These are phyloP conservation scores for Heliconius eleuchia DNA, from an alignment of 1,140 invertebrate species.

Conservation along the genomic window DNA sequence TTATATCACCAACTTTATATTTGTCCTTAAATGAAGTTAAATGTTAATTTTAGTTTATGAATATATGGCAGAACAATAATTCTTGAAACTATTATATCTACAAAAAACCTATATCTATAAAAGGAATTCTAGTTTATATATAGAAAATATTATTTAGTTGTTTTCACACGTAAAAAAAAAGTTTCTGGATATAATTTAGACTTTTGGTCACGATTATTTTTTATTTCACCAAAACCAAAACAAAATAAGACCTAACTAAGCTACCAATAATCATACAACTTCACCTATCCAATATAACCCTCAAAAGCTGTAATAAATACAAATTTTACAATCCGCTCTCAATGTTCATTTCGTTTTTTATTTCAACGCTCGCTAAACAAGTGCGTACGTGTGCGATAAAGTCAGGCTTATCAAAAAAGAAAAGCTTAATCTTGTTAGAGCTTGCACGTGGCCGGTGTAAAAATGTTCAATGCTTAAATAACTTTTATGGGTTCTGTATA, in stretches of 20 bases:
- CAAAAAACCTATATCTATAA: too few relatives aligned
- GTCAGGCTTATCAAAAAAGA: constrained; percentile 29
- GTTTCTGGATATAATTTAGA: too few relatives aligned
- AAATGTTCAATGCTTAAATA: constrained; percentile 18
- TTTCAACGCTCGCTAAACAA: constrained; percentile 8
- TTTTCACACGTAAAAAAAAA: too few relatives aligned
- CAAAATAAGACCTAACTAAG: too few relatives aligned
- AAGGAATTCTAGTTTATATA: too few relatives aligned
- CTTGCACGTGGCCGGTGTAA: constrained; percentile 26
- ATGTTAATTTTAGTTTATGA: background rate
- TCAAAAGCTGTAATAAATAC: background rate
- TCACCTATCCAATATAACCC: background rate
- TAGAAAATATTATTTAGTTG: too few relatives aligned
- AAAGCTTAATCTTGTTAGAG: constrained; percentile 44
- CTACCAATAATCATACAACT: too few relatives aligned
- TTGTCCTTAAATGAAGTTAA: background rate
- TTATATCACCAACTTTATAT: background rate
- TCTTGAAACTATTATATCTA: too few relatives aligned
- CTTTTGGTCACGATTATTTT: too few relatives aligned
- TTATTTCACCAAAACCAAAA: too few relatives aligned
- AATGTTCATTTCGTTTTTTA: background rate
- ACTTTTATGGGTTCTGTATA: constrained; percentile 18
- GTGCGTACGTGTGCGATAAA: constrained; percentile 16
- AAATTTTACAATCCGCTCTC: background rate
- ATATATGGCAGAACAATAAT: too few relatives aligned